Evolutionary conservation across 2,797 vertebrate species (phyloP), one percentile per base, ranked within the genome.

Genomic region (Sebastes nivosus): DNA sequence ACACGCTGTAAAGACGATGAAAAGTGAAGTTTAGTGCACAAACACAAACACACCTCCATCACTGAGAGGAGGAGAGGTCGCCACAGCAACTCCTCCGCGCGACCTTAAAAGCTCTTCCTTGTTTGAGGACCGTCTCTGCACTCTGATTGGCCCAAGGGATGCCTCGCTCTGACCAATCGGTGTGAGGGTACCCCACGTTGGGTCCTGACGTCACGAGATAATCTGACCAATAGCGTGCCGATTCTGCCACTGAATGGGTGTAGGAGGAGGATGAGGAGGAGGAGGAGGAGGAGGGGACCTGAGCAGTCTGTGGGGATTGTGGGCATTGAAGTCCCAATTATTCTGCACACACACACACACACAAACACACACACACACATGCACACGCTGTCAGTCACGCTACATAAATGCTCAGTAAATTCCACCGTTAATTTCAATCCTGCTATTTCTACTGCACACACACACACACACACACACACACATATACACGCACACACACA

Each of bases 271-370:
- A 42, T 14, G 38, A 77, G 76, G 67, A 1, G 50, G 73, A 13
- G 5, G 22, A 20, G 52, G 71, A 5, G 54, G 61, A 63, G 54
- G 61, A 63, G 83, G 85, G 80, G 25, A 72, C 85, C 57, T 50
- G 87, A 83, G 81, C 86, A 82, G 94, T 95, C 94, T 92, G 88
- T 91, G 89, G 96, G 95, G 95, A 96, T 95, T 95, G 94, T 96
- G 95, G 96, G 95, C 93, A 96, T 95, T 96, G 95, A 95, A 96
- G 96, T 96, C 95, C 94, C 94, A 95, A 95, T 95, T 94, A 95
- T 95, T 96, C 89, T 88, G 88, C 79, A 60, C 72, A 64, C 87
- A 55, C 79, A 46, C 83, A 24, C 82, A 34, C 60, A 11, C 32
- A 57, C 68, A 58, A 24, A n/a, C 81, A 32, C 64, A 34, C 50